These are phyloP conservation scores for Okamejei kenojei DNA, from an alignment of 2,797 vertebrate genomes.

Conservation along the genomic window DNA sequence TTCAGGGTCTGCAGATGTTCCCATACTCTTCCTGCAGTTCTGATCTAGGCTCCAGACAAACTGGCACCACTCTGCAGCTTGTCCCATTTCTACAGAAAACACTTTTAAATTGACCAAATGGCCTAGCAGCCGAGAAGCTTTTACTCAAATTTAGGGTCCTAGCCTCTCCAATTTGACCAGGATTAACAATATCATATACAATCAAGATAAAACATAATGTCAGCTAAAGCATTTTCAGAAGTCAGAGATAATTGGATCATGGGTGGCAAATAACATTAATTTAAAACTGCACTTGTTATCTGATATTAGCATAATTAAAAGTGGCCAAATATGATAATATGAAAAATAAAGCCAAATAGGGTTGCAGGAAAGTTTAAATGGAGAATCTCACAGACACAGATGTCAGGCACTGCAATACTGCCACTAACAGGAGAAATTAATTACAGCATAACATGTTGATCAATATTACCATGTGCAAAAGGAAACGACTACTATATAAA, in stretches of 20 bases:
- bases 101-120: too few relatives aligned
- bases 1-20: too few relatives aligned
- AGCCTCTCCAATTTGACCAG: too few relatives aligned
- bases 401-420: neutral
- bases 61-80: too few relatives aligned
- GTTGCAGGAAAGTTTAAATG: neutral
- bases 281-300: neutral
- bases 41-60: too few relatives aligned
- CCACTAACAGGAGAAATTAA: constrained; percentile 7
- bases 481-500: neutral
- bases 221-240: neutral
- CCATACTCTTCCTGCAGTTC: too few relatives aligned
- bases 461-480: neutral
- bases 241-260: neutral
- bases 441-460: neutral
- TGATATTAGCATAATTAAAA: neutral
- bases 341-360: neutral
- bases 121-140: too few relatives aligned
- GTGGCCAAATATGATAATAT: neutral
- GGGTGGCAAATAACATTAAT: neutral
- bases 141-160: too few relatives aligned
- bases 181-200: neutral
- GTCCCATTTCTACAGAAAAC: too few relatives aligned
- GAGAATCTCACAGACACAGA: neutral
- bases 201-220: neutral